Conservation (phyloP, 1,140 invertebrate genomes). For the Nylanderia fulva region DNA sequence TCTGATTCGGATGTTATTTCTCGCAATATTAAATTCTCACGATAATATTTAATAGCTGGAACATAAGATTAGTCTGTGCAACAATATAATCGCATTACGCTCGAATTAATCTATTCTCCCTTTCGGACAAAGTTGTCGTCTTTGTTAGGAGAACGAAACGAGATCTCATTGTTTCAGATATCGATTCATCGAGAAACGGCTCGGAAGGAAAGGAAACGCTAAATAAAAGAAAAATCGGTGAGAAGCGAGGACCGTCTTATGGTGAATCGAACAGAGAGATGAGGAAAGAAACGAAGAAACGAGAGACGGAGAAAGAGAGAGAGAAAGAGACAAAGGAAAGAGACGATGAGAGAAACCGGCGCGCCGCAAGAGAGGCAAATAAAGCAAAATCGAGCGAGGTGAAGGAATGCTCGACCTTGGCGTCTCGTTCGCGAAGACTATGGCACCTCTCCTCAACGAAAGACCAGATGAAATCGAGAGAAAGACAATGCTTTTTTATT, state of each 20-base stretch:
- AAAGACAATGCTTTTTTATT: background rate
- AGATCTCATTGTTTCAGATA: constrained; percentile 54
- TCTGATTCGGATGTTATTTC: background rate
- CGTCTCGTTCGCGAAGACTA: constrained; percentile 55
- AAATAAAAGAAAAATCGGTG: constrained; percentile 60
- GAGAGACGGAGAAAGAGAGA: constrained; percentile 18
- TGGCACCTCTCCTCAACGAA: constrained; percentile 53
- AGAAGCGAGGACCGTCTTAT: constrained; percentile 5
- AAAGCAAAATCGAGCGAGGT: constrained; percentile 73
- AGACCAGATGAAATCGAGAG: constrained; percentile 48
- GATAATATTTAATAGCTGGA: background rate
- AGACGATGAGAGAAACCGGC: background rate
- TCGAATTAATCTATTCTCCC: background rate
- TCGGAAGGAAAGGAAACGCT: background rate
- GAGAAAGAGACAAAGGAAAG: background rate
- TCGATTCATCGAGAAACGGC: background rate
- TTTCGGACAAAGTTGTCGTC: background rate
- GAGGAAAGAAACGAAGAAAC: constrained; percentile 4
- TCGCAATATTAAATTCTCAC: background rate
- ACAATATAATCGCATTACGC: background rate
- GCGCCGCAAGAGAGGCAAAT: constrained; percentile 45
- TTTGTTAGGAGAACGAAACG: background rate
- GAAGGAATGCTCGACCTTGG: constrained; percentile 78
- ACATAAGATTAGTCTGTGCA: background rate
- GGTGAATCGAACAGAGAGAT: constrained; percentile 12